Conservation (phyloP, 2,797 vertebrate genomes). For the Lacerta viridis region DNA sequence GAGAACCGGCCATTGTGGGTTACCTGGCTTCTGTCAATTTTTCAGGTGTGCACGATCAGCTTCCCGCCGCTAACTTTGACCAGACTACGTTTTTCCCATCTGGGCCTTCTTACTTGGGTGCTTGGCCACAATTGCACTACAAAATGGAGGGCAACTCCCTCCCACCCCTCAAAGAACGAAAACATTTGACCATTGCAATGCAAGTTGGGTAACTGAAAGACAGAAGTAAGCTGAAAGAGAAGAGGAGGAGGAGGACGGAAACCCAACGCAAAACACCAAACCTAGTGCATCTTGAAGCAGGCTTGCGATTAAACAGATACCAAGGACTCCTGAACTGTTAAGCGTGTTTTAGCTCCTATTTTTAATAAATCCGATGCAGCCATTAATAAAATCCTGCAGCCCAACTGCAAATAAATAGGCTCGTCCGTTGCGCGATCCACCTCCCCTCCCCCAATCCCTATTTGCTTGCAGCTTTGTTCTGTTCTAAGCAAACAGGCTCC, state of each 20-base stretch:
- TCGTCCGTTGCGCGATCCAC: constrained; percentile 49
- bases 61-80: not conserved
- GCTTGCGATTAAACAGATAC: constrained; percentile 63
- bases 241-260: not conserved
- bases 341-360: constrained; percentile 47
- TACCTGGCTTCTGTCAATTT: not conserved
- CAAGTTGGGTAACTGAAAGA: not conserved
- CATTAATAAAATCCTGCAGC: constrained; percentile 61
- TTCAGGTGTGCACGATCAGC: not conserved
- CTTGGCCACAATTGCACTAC: not conserved
- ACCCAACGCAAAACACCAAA: not conserved
- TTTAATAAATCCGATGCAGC: constrained; percentile 36
- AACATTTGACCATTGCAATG: not conserved
- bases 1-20: not conserved
- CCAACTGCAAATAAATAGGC: constrained; percentile 62
- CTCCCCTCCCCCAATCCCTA: constrained; percentile 30
- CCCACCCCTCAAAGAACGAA: not conserved
- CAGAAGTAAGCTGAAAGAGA: not conserved
- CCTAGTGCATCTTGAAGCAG: constrained; percentile 49
- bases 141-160: not conserved
- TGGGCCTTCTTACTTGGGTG: not conserved
- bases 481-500: constrained; percentile 87
- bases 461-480: constrained; percentile 21
- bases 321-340: constrained; percentile 48
- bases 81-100: not conserved